These are phyloP conservation scores for Ailuropoda melanoleuca DNA, from an alignment of 2,113 vertebrate species.

Conservation along the genomic window DNA sequence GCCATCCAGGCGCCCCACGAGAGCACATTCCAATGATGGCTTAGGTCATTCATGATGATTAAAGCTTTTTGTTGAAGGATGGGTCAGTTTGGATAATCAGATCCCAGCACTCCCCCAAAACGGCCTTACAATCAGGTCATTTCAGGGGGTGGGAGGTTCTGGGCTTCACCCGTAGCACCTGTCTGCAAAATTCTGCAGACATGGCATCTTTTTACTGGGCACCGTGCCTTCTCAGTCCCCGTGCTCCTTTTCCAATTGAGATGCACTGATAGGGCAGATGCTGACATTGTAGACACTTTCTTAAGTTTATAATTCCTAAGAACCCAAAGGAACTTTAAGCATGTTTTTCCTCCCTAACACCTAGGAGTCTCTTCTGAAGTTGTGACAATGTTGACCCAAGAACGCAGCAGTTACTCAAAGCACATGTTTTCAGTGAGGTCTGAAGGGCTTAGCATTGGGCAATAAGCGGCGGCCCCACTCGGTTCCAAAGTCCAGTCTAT, in stretches of 20 bases:
- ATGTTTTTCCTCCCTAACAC: background rate
- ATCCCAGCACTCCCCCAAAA: background rate
- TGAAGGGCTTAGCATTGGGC: background rate
- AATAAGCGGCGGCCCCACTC: background rate
- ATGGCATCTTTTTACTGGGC: background rate
- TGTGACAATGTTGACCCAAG: background rate
- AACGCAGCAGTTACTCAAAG: background rate
- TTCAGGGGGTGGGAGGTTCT: background rate
- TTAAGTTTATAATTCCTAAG: conserved; percentile 12
- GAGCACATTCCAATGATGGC: background rate
- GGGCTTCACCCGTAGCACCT: background rate
- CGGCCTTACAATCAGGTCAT: background rate
- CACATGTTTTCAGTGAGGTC: conserved; percentile 1
- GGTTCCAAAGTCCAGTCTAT: background rate
- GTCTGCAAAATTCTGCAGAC: conserved; percentile 2
- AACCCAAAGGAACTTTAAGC: conserved; percentile 8
- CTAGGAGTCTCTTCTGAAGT: background rate
- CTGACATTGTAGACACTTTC: background rate
- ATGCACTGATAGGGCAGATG: background rate
- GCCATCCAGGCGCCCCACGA: background rate
- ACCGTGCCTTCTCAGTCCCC: background rate
- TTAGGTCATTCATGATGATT: background rate
- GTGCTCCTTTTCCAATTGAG: background rate
- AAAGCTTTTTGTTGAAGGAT: background rate
- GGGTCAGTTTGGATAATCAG: conserved; percentile 11